Evolutionary conservation across 2,113 vertebrate genomes (phyloP), one percentile per base, ranked within the genome.

Genomic region (Tychaedon coryphoeus): DNA sequence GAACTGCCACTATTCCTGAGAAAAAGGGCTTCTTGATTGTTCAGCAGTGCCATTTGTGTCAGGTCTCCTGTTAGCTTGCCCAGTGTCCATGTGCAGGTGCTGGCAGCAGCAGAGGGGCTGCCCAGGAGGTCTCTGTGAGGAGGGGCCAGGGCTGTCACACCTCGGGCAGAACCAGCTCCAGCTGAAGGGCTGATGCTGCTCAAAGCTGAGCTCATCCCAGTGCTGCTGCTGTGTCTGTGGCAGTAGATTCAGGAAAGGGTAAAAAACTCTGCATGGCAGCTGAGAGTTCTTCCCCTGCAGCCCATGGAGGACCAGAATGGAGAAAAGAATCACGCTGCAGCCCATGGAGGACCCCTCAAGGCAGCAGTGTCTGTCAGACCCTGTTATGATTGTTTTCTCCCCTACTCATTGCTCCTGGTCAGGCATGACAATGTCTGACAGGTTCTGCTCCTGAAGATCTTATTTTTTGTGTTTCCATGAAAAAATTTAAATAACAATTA

Each of bases 291-390:
- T 8, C 3, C 2, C 5, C 43, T 64, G 34, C 28, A 82, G 47
- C n/a, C 26, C 4, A 1, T 6, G 34, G 6, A 73, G 29, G 12
- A 76, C 13, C 17, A 38, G 2, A 9, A 5, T 38, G 26, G 29
- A 77, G n/a, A 51, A 74, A 34, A n/a, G 17, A 51, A 12, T 15
- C 29, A 24, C 22, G 15, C 13, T 54, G 22, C 23, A 75, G 31
- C 15, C 31, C 3, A 2, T 26, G n/a, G 31, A 62, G 8, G 10
- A 60, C 2, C 1, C 12, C 34, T 31, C 4, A 5, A 4, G 1
- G 13, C 19, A 64, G 9, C 40, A 34, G 20, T 17, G 61, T 61
- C 34, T 66, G 31, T 6, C 42, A 71, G 29, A 79, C 83, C 15
- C 29, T 33, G 7, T 58, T 40, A 31, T 2, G 4, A 36, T 57